Evolutionary conservation across 1,140 invertebrate genomes (phyloP).

Genomic region (Armadillidium nasatum): DNA sequence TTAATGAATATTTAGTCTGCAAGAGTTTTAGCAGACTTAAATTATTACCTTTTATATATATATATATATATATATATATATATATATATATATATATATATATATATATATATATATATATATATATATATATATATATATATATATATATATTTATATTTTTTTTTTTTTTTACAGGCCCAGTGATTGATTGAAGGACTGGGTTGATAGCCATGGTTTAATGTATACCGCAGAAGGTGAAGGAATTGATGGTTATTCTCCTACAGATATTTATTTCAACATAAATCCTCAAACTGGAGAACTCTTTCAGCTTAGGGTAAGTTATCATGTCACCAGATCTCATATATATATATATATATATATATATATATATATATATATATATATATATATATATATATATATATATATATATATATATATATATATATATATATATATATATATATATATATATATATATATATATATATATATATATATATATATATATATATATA

Average conservation of each 20-base stretch:
- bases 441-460: too few relatives aligned
- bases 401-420: too few relatives aligned
- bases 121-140: background rate
- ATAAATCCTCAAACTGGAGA: background rate
- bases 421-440: too few relatives aligned
- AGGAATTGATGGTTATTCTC: background rate
- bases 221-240: background rate
- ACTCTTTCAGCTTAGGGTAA: conserved; percentile 1
- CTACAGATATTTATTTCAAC: background rate
- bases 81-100: conserved; percentile 6
- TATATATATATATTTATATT: background rate
- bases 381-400: too few relatives aligned
- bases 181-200: background rate
- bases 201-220: background rate
- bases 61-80: conserved; percentile 2
- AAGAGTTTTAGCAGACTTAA: too few relatives aligned
- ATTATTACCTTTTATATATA: too few relatives aligned
- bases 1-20: too few relatives aligned
- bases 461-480: too few relatives aligned
- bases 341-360: too few relatives aligned
- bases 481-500: too few relatives aligned
- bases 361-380: too few relatives aligned
- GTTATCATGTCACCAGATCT: too few relatives aligned
- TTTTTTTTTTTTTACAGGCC: background rate
- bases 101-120: background rate